Evolutionary conservation across 2,888 invertebrate species (phyloP), one percentile per base, ranked within the genome.

Genomic region (Pemphredon lugubris): DNA sequence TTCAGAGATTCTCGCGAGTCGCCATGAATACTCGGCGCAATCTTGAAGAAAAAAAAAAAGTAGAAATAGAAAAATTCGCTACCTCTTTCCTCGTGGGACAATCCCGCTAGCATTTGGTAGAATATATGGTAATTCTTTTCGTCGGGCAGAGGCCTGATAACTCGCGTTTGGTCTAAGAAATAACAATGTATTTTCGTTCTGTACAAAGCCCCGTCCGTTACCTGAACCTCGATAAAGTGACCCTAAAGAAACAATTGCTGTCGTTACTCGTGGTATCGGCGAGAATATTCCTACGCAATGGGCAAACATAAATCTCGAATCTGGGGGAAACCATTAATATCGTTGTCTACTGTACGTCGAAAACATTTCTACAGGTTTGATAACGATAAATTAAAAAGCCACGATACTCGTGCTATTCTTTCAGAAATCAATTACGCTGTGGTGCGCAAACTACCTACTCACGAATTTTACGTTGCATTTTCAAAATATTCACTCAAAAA

Each of bases 61-160:
- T n/a, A n/a, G n/a, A n/a, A n/a, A n/a, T n/a, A n/a, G 20, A 32
- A 30, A 32, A 53, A 42, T 45, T 5, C 11, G 16, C 48, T 86
- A 93, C 93, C 91, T 89, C 95, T 91, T 88, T 98, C 98, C 79
- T 98, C 97, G 57, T 93, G 91, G 42, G 95, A 94, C 21, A 98
- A 92, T 0, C 98, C 98, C 14, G 97, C 97, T 54, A 96, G 90
- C 94, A 98, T 95, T 92, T 98, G 97, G 91, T 98, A 98, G 91
- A 98, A 98, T 84, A 98, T 97, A 90, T 98, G 97, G 90, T 97
- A 98, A 91, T 98, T 98, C 89, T 97, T 96, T 91, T 98, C 98
- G 86, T 94, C 94, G 13, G 95, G 93, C 82, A 96, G 92, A 18
- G 96, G 96, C 34, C 94, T 93, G 78, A 97, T 96, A 57, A 98